Conservation (phyloP, 2,888 invertebrate genomes). For the Philereme vetulata region DNA sequence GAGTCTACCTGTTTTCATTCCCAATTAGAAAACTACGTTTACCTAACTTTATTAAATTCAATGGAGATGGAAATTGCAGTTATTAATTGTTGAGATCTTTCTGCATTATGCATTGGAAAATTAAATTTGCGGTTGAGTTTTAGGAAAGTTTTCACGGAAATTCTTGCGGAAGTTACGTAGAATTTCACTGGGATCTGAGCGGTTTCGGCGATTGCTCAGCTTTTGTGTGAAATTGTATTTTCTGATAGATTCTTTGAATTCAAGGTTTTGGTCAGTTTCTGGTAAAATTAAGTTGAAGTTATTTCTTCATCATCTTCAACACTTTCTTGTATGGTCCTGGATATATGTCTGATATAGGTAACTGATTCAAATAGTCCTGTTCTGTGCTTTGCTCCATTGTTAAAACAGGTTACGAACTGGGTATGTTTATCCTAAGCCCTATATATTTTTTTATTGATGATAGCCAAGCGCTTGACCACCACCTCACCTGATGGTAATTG, state of each 20-base stretch:
- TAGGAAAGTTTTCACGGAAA: conserved; percentile 31
- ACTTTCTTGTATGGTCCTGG: too few species aligned
- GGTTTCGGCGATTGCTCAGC: conserved; percentile 29
- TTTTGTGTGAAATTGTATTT: conserved; percentile 12
- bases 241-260: conserved; percentile 11
- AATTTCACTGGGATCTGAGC: conserved; percentile 29
- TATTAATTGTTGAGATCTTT: conserved; percentile 17
- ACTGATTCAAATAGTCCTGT: too few species aligned
- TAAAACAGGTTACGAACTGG: too few species aligned
- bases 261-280: neutral
- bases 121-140: conserved; percentile 34
- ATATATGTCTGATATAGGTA: too few species aligned
- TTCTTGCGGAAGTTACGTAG: conserved; percentile 30
- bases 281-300: too few species aligned
- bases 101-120: conserved; percentile 30
- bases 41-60: conserved; percentile 16
- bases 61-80: conserved; percentile 17
- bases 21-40: conserved; percentile 11
- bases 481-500: too few species aligned
- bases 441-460: too few species aligned
- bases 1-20: conserved; percentile 5
- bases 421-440: too few species aligned
- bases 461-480: too few species aligned
- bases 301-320: too few species aligned
- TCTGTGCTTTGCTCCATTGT: too few species aligned